These are phyloP conservation scores for Halichondria panicea DNA, from an alignment of 37 sponge, comb jelly and placozoan genomes.

Conservation along the genomic window DNA sequence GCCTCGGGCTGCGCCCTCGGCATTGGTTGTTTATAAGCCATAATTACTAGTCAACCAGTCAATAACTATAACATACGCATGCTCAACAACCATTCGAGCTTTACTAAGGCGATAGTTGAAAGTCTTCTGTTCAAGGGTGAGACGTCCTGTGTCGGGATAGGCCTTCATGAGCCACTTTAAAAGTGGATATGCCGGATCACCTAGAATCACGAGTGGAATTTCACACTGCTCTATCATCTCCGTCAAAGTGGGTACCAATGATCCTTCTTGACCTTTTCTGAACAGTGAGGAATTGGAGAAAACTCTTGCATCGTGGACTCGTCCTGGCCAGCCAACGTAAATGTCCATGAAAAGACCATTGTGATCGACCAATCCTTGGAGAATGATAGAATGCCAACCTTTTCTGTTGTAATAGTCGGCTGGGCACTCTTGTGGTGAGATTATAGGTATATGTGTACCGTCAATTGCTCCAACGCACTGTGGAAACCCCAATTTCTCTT, in stretches of 20 bases:
- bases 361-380: conserved; percentile 36
- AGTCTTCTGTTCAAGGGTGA: conserved; percentile 11
- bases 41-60: no score
- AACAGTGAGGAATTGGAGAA: conserved; percentile 34
- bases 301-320: conserved; percentile 54
- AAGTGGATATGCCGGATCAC: conserved; percentile 53
- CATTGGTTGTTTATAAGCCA: no score
- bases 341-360: conserved; percentile 23
- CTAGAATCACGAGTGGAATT: conserved; percentile 32
- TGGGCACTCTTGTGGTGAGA: conserved; percentile 17
- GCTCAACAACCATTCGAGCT: conserved; percentile 29
- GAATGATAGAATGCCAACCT: conserved; percentile 38
- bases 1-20: no score
- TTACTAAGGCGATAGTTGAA: conserved; percentile 31
- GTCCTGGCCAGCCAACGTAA: conserved; percentile 38
- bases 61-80: conserved; percentile 42
- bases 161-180: conserved; percentile 60
- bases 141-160: conserved; percentile 9
- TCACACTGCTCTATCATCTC: neutral
- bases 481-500: conserved; percentile 31
- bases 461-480: conserved; percentile 33
- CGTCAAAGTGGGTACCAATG: conserved; percentile 2
- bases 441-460: conserved; percentile 34
- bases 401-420: conserved; percentile 54
- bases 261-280: neutral